Percentiles rank a stretch among this genome's conserved stretches.
These are phyloP conservation scores for Electrona antarctica DNA, from an alignment of 2,113 vertebrate genomes.

Conservation along the genomic window DNA sequence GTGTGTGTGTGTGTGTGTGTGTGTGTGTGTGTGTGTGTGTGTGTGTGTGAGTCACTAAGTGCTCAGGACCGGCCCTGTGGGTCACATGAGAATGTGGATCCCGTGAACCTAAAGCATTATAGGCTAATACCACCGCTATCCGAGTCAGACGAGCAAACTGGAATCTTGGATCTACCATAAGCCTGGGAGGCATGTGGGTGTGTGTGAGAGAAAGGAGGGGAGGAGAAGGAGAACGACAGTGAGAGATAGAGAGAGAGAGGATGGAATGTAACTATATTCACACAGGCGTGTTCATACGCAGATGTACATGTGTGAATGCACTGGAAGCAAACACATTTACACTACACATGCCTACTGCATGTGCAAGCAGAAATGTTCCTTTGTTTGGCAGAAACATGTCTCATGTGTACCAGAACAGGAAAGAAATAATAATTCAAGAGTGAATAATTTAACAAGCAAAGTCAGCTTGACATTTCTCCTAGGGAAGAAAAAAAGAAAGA, in stretches of 20 bases:
- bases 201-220: neutral
- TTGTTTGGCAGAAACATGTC: conserved; percentile 24
- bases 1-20: conserved; percentile 40
- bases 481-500: conserved; percentile 39
- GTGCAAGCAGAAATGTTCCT: neutral
- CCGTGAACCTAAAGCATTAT: conserved; percentile 49
- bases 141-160: conserved; percentile 45
- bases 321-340: neutral
- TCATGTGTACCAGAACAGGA: conserved; percentile 21
- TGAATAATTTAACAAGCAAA: conserved; percentile 63
- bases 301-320: neutral
- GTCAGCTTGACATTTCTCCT: conserved; percentile 49
- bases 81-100: conserved; percentile 63
- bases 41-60: conserved; percentile 38
- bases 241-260: neutral
- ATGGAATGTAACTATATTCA: neutral
- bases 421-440: conserved; percentile 29
- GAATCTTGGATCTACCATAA: conserved; percentile 42
- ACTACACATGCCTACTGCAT: neutral
- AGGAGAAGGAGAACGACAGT: neutral
- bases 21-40: conserved; percentile 41
- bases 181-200: conserved; percentile 5
- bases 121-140: conserved; percentile 42
- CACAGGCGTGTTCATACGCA: neutral
- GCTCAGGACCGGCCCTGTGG: conserved; percentile 36